Conservation (phyloP, 2,797 vertebrate genomes). For the Hoplostethus mediterraneus region DNA sequence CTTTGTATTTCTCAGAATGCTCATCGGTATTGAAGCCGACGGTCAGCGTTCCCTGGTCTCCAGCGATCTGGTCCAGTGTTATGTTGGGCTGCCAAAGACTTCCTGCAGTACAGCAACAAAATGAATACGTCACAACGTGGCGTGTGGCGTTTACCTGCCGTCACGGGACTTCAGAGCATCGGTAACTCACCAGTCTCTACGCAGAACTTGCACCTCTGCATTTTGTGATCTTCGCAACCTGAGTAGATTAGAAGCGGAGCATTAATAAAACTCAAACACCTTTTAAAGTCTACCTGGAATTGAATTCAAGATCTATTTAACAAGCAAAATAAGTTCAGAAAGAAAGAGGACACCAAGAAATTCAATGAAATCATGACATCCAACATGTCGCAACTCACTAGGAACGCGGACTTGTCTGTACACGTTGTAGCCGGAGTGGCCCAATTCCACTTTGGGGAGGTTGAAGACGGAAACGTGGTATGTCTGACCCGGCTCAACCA, state of each 20-base stretch:
- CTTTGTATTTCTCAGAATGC: conserved; percentile 59
- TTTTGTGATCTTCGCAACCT: conserved; percentile 73
- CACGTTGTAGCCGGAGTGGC: conserved; percentile 68
- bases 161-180: neutral
- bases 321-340: too few relatives aligned
- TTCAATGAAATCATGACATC: too few relatives aligned
- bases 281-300: too few relatives aligned
- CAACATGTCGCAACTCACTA: conserved; percentile 57
- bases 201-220: conserved; percentile 74
- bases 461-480: conserved; percentile 80
- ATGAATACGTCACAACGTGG: neutral
- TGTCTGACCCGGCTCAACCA: conserved; percentile 69
- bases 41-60: conserved; percentile 28
- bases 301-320: too few relatives aligned
- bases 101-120: conserved; percentile 61
- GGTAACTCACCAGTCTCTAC: conserved; percentile 74
- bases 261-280: too few relatives aligned
- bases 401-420: conserved; percentile 43
- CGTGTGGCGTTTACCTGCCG: neutral
- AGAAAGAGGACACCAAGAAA: too few relatives aligned
- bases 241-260: conserved; percentile 8
- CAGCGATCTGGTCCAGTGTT: conserved; percentile 21
- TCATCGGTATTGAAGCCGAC: conserved; percentile 67
- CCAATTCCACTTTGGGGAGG: conserved; percentile 79
- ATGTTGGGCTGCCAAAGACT: conserved; percentile 79